Base-by-base conservation (phyloP, 2,888 invertebrate genomes). In the Deroplatys truncata region DNA sequence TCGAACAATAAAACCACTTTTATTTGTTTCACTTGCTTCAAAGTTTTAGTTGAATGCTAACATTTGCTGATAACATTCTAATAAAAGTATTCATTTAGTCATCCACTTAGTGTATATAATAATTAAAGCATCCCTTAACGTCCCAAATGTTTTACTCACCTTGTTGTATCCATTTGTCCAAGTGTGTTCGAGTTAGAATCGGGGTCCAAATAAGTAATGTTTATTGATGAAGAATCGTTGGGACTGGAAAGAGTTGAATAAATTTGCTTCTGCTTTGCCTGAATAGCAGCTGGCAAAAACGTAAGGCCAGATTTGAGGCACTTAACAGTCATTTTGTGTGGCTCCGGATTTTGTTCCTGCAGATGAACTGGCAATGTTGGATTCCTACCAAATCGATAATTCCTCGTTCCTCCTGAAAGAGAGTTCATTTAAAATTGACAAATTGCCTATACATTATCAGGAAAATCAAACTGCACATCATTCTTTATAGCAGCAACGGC, bases 281-380 rank as follows among this genome's bases (percentile, higher is more conserved):
- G 43, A 28, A 89, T 16, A 94, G 93, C 90, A 94, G 94, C 88
- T 15, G 94, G 94, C 89, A 95, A 94, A 89, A 94, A 95, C 94
- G 94, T 94, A n/a, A 95, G 92, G 1, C 94, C 93, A 5, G 94
- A 93, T 92, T 94, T 94, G 16, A 92, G 91, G 49, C 92, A 90
- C 2, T 92, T 91, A 91, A 94, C 94, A 88, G 92, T 93, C 84
- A 92, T 28, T 49, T 49, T 82, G 7, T 86, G 89, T 28, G 49
- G 89, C 25, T 31, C 56, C 20, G 25, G 25, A 25, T 72, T 72
- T 72, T 72, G 56, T 25, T 72, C 56, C 56, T 72, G 56, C 25
- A 72, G 20, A 72, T 72, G 56, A 72, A 25, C 25, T 20, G 56
- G 56, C 56, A 72, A 72, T 72, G 56, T 72, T 72, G 56, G 56